Evolutionary conservation across 2,113 vertebrate species (phyloP).

Genomic region (Setophaga petechia): DNA sequence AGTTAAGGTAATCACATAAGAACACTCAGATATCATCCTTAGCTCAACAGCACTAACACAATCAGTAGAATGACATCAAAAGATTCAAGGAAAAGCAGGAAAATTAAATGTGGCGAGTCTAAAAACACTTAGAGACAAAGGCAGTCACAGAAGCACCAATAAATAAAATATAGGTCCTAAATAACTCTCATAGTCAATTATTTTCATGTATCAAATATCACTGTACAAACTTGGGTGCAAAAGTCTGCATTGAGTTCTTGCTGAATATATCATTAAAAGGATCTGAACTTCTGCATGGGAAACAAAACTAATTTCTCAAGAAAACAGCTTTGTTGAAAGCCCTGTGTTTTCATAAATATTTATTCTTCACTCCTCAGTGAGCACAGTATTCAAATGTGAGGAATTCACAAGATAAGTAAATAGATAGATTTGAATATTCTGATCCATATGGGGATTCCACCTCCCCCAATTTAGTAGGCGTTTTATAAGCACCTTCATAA

Average conservation of each 20-base stretch:
- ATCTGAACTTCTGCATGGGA: background rate
- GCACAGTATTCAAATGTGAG: background rate
- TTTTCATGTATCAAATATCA: background rate
- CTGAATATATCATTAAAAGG: background rate
- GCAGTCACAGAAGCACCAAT: background rate
- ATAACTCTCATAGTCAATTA: background rate
- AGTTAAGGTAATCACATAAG: background rate
- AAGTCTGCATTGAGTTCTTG: background rate
- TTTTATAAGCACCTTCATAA: background rate
- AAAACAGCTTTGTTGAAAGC: background rate
- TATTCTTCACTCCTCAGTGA: background rate
- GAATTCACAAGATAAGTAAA: background rate
- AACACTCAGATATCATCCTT: background rate
- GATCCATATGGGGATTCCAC: background rate
- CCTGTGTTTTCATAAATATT: background rate
- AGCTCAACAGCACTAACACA: background rate
- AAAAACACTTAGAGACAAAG: background rate
- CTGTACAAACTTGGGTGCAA: background rate
- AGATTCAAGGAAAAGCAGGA: background rate
- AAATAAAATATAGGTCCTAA: background rate
- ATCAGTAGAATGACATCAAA: background rate
- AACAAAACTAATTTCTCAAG: background rate
- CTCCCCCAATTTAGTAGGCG: background rate
- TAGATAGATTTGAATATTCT: background rate
- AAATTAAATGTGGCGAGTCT: background rate